A percentile compares a stretch with the other conserved stretches of the same genome.
phyloP scores from a whole-genome alignment of 2,888 invertebrate species.

The Agonopterix heracliana region DNA sequence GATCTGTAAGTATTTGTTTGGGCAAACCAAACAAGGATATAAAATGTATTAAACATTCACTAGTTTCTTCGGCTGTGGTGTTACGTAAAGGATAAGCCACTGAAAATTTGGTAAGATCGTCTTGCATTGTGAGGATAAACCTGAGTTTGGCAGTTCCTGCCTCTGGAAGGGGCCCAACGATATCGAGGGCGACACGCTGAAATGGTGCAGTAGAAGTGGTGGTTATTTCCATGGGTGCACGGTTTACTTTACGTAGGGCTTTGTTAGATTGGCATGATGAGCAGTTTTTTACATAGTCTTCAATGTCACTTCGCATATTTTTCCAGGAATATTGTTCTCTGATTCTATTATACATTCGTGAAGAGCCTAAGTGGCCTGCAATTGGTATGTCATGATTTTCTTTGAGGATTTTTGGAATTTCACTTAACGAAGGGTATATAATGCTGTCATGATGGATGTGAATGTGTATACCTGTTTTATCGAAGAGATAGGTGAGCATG shows the following conservation, averaged over 20 bases:
- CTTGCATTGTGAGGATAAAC: slow-evolving; percentile 18
- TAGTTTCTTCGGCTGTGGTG: slow-evolving; percentile 15
- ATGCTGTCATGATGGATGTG: slow-evolving; percentile 1
- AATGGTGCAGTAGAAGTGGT: slow-evolving; percentile 9
- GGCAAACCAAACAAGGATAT: slow-evolving; percentile 19
- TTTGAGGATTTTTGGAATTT: slow-evolving; percentile 15
- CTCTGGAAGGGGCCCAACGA: slow-evolving; percentile 13
- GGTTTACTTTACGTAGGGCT: slow-evolving; percentile 9
- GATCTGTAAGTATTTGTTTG: slow-evolving; percentile 18
- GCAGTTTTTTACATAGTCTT: slow-evolving; percentile 17
- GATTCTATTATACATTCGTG: slow-evolving; percentile 15
- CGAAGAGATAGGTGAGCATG: not conserved
- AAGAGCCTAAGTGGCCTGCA: slow-evolving; percentile 16
- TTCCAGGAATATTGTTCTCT: slow-evolving; percentile 20
- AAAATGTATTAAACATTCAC: slow-evolving; percentile 15
- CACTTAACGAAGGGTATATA: slow-evolving; percentile 7
- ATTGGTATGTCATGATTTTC: slow-evolving; percentile 20
- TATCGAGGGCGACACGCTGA: slow-evolving; percentile 7
- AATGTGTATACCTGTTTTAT: slow-evolving; percentile 1
- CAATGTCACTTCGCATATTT: slow-evolving; percentile 17
- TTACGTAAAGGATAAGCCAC: slow-evolving; percentile 10
- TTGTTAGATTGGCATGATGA: slow-evolving; percentile 13
- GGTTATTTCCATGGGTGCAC: slow-evolving; percentile 14
- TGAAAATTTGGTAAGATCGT: slow-evolving; percentile 18
- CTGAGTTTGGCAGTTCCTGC: slow-evolving; percentile 11